Base-by-base conservation (phyloP, 2,113 vertebrate genomes). In the Manacus vitellinus region DNA sequence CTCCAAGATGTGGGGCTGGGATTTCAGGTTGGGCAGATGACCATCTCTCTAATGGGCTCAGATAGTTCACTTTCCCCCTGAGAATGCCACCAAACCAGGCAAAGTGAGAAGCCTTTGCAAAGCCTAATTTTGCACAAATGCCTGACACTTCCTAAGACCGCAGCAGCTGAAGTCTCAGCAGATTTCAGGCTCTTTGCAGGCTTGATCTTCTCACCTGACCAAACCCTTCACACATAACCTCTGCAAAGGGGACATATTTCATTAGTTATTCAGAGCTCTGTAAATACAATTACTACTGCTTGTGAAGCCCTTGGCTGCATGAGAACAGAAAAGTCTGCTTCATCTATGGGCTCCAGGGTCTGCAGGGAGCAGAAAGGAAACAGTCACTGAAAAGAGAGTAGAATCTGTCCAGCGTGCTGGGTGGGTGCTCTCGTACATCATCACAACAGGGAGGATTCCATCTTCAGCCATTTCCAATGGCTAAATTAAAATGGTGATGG, bases 371-470 rank as follows among this genome's bases (percentile, higher is more conserved):
- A 19, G 24, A 15, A 52, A 51, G 47, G 47, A 43, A 59, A 73
- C 0, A 43, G 30, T 14, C 33, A 17, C n/a, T 43, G 35, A 77
- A 78, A 73, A 58, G 2, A 12, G 14, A 52, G 54, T n/a, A 62
- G 47, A 62, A 14, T 47, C 18, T 3, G 1, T 9, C 14, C 71
- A 52, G 65, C 14, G 9, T 1, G 3, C 28, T 22, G 28, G 2
- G 6, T 5, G 6, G 17, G 10, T 35, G 31, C 56, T 44, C 41
- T 20, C 9, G 31, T 16, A 44, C 27, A n/a, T 83, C n/a, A 31
- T 2, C 1, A 3, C 46, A 59, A 7, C 0, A 0, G 15, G 11
- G 14, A 67, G 30, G 22, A 46, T 20, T 56, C 59, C 46, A 54
- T 56, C n/a, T 37, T 35, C 28, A 76, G 14, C 33, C 8, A 8